These are phyloP conservation scores for Steinernema feltiae DNA, from an alignment of 1,140 invertebrate species.

Conservation along the genomic window DNA sequence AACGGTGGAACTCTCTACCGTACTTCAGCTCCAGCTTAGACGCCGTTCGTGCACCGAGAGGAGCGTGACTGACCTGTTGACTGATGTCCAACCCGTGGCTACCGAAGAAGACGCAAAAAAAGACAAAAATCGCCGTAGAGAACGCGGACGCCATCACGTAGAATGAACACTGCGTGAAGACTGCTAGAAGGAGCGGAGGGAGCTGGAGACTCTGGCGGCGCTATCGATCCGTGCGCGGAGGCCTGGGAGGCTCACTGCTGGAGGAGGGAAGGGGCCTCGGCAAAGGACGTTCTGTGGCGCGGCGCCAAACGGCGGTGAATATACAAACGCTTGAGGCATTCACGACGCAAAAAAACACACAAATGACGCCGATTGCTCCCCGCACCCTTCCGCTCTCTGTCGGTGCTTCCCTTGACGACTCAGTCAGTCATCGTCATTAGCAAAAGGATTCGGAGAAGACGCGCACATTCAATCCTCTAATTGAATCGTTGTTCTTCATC, in stretches of 20 bases:
- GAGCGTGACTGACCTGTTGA: neutral
- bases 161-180: neutral
- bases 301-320: neutral
- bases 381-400: neutral
- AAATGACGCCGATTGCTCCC: too few species aligned
- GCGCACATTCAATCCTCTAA: too few species aligned
- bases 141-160: conserved; percentile 1
- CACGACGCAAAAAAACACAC: neutral
- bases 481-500: neutral
- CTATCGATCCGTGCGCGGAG: neutral
- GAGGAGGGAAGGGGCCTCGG: too few species aligned
- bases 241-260: neutral
- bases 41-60: too few species aligned
- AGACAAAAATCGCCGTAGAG: conserved; percentile 3
- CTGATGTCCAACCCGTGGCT: conserved; percentile 11
- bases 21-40: neutral
- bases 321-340: neutral
- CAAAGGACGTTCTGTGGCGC: neutral
- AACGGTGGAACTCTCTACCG: too few species aligned
- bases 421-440: neutral
- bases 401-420: neutral
- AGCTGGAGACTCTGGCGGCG: neutral
- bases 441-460: neutral
- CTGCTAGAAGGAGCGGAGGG: neutral
- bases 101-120: neutral